Percentiles rank a stretch among this genome's conserved stretches.
Conservation (phyloP, 2,113 vertebrate genomes). For the Phyllostomus hastatus region DNA sequence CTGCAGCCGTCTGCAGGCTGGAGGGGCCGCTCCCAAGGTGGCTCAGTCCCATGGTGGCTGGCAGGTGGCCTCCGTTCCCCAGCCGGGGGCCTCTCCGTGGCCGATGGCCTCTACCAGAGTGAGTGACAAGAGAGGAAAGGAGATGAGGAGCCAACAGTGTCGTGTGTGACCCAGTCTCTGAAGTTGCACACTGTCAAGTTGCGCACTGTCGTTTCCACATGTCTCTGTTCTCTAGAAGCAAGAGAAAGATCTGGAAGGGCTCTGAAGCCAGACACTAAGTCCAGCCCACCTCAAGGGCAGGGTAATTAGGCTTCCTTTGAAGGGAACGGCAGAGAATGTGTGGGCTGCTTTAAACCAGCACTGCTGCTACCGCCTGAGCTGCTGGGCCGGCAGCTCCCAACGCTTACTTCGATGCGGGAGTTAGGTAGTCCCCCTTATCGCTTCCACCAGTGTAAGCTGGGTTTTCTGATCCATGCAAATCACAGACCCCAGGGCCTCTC, state of each 20-base stretch:
- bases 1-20: neutral
- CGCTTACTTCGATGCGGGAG: neutral
- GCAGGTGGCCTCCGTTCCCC: neutral
- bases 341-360: neutral
- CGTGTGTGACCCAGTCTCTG: neutral
- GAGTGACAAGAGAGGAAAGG: neutral
- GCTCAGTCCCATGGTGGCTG: accelerated
- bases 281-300: neutral
- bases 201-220: neutral
- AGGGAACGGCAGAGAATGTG: neutral
- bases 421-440: neutral
- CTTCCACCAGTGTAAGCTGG: neutral
- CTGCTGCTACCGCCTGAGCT: neutral
- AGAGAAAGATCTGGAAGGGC: neutral
- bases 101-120: neutral
- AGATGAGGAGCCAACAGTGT: neutral
- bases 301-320: neutral
- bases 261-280: neutral
- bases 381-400: neutral
- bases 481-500: neutral
- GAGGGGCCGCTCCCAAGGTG: neutral
- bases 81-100: neutral
- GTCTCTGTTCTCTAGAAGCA: neutral
- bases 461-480: neutral
- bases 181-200: neutral